Percentiles rank a stretch among this genome's conserved stretches.
Conservation (phyloP, 2,888 invertebrate species). For the Standfussiana lucernea region DNA sequence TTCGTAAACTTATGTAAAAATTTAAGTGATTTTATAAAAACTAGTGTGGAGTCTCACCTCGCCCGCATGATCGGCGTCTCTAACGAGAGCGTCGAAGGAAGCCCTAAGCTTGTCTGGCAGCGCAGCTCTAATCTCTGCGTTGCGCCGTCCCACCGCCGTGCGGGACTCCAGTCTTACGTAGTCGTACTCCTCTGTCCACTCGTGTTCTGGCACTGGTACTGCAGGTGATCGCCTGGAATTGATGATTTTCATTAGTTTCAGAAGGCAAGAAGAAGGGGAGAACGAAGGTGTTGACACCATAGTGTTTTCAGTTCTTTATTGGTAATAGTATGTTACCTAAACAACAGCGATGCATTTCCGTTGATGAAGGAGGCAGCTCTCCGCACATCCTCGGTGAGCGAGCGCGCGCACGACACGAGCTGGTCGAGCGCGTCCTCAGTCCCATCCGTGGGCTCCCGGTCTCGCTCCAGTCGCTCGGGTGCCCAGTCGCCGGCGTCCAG, state of each 20-base stretch:
- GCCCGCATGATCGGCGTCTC: constrained; percentile 92
- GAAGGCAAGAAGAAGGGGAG: neutral
- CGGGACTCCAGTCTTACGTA: constrained; percentile 96
- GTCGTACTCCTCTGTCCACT: constrained; percentile 96
- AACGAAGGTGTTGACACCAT: neutral
- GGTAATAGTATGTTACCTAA: constrained; percentile 87
- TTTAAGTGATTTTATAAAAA: neutral
- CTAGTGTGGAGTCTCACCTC: constrained; percentile 79
- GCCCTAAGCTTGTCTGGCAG: constrained; percentile 94
- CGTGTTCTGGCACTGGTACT: constrained; percentile 86
- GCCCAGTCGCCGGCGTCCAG: constrained; percentile 95
- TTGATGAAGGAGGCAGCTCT: constrained; percentile 97
- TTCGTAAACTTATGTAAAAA: neutral
- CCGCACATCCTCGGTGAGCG: constrained; percentile 96
- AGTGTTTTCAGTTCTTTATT: neutral
- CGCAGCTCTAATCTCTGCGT: constrained; percentile 93
- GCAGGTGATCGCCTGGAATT: constrained; percentile 81
- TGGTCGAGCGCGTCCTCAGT: constrained; percentile 96
- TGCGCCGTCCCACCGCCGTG: constrained; percentile 92
- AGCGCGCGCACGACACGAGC: constrained; percentile 96
- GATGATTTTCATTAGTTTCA: neutral
- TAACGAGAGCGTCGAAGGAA: constrained; percentile 94
- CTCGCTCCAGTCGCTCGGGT: constrained; percentile 91
- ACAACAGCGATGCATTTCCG: constrained; percentile 95
- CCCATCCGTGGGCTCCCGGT: constrained; percentile 89